Percentiles rank a stretch among this genome's conserved stretches.
Conservation (phyloP, 2,888 invertebrate species). For the Tinea semifulvella region DNA sequence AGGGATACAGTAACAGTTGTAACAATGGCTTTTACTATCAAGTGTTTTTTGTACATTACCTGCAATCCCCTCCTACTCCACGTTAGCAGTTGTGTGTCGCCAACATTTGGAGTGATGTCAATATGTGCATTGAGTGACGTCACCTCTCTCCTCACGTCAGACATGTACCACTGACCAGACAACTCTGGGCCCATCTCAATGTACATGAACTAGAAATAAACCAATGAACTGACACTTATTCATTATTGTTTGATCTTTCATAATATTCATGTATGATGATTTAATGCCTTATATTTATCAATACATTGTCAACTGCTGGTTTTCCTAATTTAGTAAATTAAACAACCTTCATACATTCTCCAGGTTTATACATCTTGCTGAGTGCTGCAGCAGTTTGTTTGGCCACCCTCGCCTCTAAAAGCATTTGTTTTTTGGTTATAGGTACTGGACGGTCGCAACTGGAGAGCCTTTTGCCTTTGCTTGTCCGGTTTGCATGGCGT, state of each 20-base stretch:
- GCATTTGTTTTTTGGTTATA: constrained; percentile 23
- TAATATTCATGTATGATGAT: too few relatives aligned
- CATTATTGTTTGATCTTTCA: too few relatives aligned
- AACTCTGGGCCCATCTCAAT: constrained; percentile 45
- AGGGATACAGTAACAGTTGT: too few relatives aligned
- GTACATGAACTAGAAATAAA: constrained; percentile 44
- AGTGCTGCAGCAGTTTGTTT: constrained; percentile 24
- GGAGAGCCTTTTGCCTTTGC: too few relatives aligned
- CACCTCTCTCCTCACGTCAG: constrained; percentile 30
- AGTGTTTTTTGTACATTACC: too few relatives aligned
- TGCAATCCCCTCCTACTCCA: constrained; percentile 32
- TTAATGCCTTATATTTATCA: too few relatives aligned
- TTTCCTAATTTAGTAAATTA: too few relatives aligned
- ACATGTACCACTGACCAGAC: constrained; percentile 35
- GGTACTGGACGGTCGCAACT: too few relatives aligned
- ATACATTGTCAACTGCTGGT: too few relatives aligned
- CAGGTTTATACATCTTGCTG: constrained; percentile 45
- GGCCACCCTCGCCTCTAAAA: constrained; percentile 26
- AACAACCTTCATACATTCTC: constrained; percentile 55
- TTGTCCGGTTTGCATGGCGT: too few relatives aligned
- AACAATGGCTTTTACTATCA: too few relatives aligned
- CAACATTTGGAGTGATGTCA: constrained; percentile 20
- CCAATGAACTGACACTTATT: too few relatives aligned
- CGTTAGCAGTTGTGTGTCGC: constrained; percentile 30
- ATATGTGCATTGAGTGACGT: constrained; percentile 26